phyloP scores from a whole-genome alignment of 2,888 invertebrate genomes.

The Trichopoda pennipes region DNA sequence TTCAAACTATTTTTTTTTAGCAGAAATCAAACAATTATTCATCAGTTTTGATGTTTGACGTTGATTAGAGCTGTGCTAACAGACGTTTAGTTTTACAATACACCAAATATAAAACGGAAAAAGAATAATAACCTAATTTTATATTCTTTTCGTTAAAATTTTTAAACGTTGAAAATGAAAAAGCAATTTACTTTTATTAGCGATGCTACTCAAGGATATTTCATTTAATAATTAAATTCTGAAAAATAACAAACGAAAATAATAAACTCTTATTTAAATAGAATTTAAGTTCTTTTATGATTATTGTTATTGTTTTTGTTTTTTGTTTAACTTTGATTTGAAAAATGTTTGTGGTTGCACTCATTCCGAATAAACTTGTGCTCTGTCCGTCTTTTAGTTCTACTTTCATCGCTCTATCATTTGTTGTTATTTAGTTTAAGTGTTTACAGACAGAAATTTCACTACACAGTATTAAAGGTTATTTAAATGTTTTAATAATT shows the following conservation, averaged over 20 bases:
- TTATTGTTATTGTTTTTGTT: slow-evolving; percentile 2
- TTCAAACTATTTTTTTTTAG: slow-evolving; percentile 42
- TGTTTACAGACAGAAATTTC: too few relatives aligned
- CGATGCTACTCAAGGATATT: background rate
- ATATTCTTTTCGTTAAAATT: background rate
- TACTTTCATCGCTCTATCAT: background rate
- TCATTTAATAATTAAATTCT: background rate
- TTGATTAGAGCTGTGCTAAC: background rate
- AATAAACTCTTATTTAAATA: background rate
- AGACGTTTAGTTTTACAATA: background rate
- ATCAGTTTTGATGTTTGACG: slow-evolving; percentile 3
- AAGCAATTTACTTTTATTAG: slow-evolving; percentile 1
- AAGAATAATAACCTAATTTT: too few relatives aligned
- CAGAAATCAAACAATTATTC: slow-evolving; percentile 53
- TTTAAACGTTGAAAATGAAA: background rate
- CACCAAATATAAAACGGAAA: too few relatives aligned
- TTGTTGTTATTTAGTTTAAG: background rate
- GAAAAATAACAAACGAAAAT: background rate
- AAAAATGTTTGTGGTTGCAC: slow-evolving; percentile 4
- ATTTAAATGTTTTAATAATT: too few relatives aligned
- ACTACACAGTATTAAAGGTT: too few relatives aligned
- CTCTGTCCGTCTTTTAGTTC: slow-evolving; percentile 3
- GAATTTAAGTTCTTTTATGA: slow-evolving; percentile 44
- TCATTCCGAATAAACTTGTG: background rate
- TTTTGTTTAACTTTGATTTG: background rate